phyloP scores from a whole-genome alignment of 2,797 vertebrate species.

The Alca torda region DNA sequence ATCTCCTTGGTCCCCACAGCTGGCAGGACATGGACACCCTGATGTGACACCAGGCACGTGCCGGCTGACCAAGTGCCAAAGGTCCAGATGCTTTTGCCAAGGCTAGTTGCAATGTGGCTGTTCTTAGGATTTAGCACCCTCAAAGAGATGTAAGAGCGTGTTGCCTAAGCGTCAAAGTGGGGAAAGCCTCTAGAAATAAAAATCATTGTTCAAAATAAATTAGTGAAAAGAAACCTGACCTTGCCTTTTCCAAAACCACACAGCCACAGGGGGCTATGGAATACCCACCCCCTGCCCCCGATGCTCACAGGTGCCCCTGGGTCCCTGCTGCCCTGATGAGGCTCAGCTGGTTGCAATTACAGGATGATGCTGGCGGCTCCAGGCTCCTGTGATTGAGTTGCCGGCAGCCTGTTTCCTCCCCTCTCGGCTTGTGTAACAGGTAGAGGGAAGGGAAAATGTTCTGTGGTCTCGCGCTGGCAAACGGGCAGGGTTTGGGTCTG shows the following conservation, averaged over 20 bases:
- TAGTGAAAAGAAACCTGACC: neutral
- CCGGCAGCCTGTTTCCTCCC: neutral
- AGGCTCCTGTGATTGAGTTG: neutral
- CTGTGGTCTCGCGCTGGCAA: rapidly evolving
- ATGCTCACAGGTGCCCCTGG: neutral
- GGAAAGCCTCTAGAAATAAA: neutral
- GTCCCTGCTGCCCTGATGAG: rapidly evolving
- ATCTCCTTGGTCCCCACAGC: rapidly evolving
- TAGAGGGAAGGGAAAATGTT: neutral
- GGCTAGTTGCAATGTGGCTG: neutral
- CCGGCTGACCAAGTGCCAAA: rapidly evolving
- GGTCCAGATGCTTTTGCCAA: neutral
- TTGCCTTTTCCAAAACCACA: neutral
- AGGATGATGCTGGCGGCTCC: neutral
- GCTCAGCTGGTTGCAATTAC: neutral
- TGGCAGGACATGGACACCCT: neutral
- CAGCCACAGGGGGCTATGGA: neutral
- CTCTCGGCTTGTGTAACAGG: neutral
- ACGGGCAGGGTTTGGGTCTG: neutral
- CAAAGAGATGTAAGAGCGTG: rapidly evolving
- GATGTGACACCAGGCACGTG: rapidly evolving
- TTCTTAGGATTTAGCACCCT: neutral
- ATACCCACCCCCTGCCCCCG: too few species aligned
- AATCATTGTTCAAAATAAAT: neutral
- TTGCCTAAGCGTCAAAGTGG: rapidly evolving